Percentiles rank a stretch among this genome's conserved stretches.
phyloP scores from a whole-genome alignment of 2,888 invertebrate species.

The Autographa pulchrina region DNA sequence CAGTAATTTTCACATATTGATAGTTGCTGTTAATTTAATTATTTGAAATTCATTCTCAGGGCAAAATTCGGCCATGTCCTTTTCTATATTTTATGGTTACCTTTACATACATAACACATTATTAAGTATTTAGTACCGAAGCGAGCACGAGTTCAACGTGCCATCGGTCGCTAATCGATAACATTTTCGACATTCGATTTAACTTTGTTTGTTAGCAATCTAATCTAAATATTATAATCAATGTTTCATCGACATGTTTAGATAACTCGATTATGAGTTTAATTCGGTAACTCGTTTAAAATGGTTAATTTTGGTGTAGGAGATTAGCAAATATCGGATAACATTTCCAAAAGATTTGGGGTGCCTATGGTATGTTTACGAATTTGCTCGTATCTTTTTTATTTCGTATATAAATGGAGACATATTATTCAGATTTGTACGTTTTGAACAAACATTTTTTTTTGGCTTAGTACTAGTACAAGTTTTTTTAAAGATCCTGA shows the following conservation, averaged over 20 bases:
- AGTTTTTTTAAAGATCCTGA: no score
- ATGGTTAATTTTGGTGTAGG: background rate
- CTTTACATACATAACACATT: background rate
- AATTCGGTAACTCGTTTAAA: background rate
- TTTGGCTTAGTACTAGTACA: no score
- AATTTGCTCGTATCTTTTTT: no score
- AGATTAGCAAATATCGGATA: background rate
- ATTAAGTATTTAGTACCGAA: background rate
- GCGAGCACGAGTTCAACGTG: background rate
- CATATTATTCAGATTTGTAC: no score
- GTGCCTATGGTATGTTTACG: no score
- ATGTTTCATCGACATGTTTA: background rate
- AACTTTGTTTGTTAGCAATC: background rate
- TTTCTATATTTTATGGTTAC: background rate
- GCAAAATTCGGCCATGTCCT: no score
- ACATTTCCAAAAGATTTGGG: background rate
- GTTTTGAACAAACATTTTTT: no score
- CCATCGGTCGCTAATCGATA: background rate
- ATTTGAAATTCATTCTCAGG: no score
- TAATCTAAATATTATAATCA: constrained; percentile 1
- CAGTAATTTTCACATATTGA: no score
- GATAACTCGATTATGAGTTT: background rate
- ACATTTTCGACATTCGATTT: background rate
- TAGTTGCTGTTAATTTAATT: no score
- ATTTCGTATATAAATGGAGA: no score